Percentiles rank a stretch among this genome's conserved stretches.
These are phyloP conservation scores for Aphis gossypii DNA, from an alignment of 1,140 invertebrate genomes.

Conservation along the genomic window DNA sequence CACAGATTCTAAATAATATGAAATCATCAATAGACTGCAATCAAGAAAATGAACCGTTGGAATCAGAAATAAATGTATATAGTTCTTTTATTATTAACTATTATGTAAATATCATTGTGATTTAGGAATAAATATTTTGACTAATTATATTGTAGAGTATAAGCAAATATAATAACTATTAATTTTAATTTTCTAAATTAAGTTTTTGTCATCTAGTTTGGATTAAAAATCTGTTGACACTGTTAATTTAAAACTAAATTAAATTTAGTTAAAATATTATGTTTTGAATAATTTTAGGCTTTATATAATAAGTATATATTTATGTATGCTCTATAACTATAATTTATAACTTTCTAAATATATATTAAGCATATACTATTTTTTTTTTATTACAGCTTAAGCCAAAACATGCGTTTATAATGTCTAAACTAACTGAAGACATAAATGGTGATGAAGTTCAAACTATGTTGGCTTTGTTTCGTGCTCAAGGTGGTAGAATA, in stretches of 20 bases:
- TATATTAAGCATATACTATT: neutral
- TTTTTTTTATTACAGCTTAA: constrained; percentile 60
- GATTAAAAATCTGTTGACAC: neutral
- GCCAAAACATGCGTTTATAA: constrained; percentile 76
- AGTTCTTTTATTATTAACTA: neutral
- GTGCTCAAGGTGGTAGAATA: constrained; percentile 82
- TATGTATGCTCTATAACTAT: constrained; percentile 32
- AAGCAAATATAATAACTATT: neutral
- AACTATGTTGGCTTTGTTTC: constrained; percentile 80
- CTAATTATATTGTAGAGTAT: neutral
- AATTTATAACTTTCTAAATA: neutral
- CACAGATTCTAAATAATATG: constrained; percentile 64
- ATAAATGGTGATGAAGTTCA: constrained; percentile 72
- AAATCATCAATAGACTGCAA: neutral
- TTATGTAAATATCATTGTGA: neutral
- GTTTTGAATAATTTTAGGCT: neutral
- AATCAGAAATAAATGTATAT: constrained; percentile 54
- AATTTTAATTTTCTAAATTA: neutral
- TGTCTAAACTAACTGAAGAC: constrained; percentile 72
- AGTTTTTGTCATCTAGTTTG: neutral
- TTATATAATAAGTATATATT: neutral
- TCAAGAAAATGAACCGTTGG: neutral
- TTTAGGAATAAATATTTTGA: neutral
- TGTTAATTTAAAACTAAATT: neutral
- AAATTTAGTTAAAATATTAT: neutral